Evolutionary conservation across 2,888 invertebrate genomes (phyloP).

Genomic region (Melipona bicolor): DNA sequence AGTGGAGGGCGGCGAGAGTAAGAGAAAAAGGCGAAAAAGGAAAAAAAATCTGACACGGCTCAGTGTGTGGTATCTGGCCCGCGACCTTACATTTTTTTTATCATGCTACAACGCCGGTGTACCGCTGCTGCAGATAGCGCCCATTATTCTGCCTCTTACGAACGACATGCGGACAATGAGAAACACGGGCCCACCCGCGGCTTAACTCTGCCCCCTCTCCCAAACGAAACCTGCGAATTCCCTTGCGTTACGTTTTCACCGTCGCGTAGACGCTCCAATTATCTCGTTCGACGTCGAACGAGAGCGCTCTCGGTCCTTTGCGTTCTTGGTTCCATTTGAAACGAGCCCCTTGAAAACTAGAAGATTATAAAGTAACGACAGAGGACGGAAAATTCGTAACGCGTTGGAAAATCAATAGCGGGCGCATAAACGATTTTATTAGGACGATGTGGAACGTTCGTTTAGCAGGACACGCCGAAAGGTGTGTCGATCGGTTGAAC

Average conservation of each 20-base stretch:
- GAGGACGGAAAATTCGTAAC: slow-evolving; percentile 41
- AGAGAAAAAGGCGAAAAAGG: not conserved
- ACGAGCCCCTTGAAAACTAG: not conserved
- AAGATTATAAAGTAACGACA: not conserved
- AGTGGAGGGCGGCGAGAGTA: slow-evolving; percentile 4
- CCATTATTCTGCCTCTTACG: slow-evolving; percentile 74
- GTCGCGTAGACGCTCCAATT: slow-evolving; percentile 60
- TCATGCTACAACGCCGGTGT: slow-evolving; percentile 53
- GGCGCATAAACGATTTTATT: slow-evolving; percentile 42
- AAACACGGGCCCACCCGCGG: slow-evolving; percentile 70
- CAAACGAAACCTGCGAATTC: slow-evolving; percentile 67
- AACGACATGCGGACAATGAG: slow-evolving; percentile 71
- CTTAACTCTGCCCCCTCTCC: slow-evolving; percentile 54
- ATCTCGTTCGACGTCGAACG: slow-evolving; percentile 9
- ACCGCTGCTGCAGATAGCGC: slow-evolving; percentile 66
- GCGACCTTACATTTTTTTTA: slow-evolving; percentile 60
- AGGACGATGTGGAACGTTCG: slow-evolving; percentile 28
- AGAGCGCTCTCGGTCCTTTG: too few species aligned
- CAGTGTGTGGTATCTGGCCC: slow-evolving; percentile 69
- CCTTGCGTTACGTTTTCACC: slow-evolving; percentile 42
- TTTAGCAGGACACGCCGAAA: slow-evolving; percentile 32
- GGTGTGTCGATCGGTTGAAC: slow-evolving; percentile 44
- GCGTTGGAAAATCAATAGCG: slow-evolving; percentile 26
- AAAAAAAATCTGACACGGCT: slow-evolving; percentile 36
- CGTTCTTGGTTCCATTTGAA: too few species aligned